Evolutionary conservation across 2,797 vertebrate genomes (phyloP).

Genomic region (Syndactyla subalaris): DNA sequence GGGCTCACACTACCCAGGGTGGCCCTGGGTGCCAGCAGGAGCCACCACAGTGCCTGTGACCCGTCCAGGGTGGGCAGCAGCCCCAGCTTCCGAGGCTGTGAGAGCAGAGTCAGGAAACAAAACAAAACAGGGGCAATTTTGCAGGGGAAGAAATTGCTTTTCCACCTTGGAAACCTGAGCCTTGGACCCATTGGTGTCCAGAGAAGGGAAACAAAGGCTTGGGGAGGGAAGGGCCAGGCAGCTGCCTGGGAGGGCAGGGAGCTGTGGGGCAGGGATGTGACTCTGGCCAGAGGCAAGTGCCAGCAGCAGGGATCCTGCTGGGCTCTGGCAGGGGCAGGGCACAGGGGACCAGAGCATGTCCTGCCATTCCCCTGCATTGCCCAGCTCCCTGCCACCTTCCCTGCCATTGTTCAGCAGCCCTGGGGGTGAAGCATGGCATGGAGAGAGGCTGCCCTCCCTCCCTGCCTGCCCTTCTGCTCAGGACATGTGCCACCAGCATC

Average conservation of each 20-base stretch:
- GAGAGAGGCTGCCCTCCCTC: neutral
- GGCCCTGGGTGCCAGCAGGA: neutral
- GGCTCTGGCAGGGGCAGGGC: neutral
- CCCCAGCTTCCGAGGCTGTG: rapidly evolving
- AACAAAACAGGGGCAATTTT: neutral
- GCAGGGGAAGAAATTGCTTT: neutral
- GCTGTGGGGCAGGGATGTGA: neutral
- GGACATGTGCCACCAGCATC: neutral
- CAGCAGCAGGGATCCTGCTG: neutral
- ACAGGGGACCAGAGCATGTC: neutral
- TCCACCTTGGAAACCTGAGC: neutral
- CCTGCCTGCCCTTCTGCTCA: neutral
- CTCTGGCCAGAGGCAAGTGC: rapidly evolving
- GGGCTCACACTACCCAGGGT: rapidly evolving
- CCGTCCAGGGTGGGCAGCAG: neutral
- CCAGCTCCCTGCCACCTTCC: neutral
- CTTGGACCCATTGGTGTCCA: neutral
- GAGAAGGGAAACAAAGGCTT: neutral
- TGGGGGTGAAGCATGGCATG: neutral
- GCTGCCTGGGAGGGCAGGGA: neutral
- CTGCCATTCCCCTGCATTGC: neutral
- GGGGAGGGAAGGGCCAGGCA: neutral
- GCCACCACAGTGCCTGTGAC: neutral
- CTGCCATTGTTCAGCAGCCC: neutral
- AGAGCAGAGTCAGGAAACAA: neutral